Conservation (phyloP, 2,888 invertebrate genomes). For the Thereva nobilitata region DNA sequence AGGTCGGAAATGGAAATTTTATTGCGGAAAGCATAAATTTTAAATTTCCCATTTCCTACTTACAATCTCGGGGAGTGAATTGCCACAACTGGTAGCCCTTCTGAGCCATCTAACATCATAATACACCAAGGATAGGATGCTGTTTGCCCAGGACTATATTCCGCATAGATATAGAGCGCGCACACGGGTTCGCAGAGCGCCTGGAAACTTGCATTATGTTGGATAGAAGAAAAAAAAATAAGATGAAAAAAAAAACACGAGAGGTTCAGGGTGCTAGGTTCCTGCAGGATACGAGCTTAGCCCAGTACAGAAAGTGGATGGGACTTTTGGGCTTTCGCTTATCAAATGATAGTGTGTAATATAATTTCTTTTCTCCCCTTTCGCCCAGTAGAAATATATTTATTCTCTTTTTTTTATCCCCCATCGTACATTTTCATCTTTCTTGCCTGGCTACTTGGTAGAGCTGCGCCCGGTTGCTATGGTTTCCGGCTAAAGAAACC, state of each 20-base stretch:
- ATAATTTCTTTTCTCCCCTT: slow-evolving; percentile 20
- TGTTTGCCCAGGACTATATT: background rate
- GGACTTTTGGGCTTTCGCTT: slow-evolving; percentile 33
- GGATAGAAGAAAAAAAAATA: background rate
- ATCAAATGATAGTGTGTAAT: slow-evolving; percentile 31
- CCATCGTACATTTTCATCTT: background rate
- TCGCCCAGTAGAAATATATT: slow-evolving; percentile 25
- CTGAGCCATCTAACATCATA: background rate
- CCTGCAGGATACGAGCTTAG: slow-evolving; percentile 8
- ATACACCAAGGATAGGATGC: background rate
- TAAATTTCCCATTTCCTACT: slow-evolving; percentile 34
- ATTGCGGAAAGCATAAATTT: slow-evolving; percentile 37
- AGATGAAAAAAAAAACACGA: too few species aligned
- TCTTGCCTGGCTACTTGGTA: background rate
- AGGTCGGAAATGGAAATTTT: slow-evolving; percentile 29
- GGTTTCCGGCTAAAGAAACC: slow-evolving; percentile 11
- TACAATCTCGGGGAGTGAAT: background rate
- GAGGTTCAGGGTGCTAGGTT: slow-evolving; percentile 9
- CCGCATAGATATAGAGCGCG: slow-evolving; percentile 12
- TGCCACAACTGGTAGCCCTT: slow-evolving; percentile 10
- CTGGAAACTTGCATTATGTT: slow-evolving; percentile 25
- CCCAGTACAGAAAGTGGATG: slow-evolving; percentile 20
- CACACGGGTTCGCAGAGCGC: slow-evolving; percentile 19
- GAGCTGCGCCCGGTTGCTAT: background rate
- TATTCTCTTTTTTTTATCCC: background rate